Conservation (phyloP, 2,797 vertebrate genomes). For the Glossophaga mutica region DNA sequence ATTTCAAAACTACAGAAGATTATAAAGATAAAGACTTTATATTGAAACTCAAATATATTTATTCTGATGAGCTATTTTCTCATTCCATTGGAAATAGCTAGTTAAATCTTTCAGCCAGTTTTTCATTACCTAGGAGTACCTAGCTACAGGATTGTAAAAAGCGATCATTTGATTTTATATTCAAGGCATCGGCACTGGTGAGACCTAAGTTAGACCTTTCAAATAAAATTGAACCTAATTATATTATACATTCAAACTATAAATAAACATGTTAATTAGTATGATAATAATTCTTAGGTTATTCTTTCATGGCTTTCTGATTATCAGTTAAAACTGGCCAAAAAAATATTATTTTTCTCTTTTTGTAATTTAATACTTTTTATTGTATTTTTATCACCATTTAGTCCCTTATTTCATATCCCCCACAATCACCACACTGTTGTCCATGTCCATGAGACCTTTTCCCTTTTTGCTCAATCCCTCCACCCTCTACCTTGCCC, state of each 20-base stretch:
- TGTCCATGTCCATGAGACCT: neutral
- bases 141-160: neutral
- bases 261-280: slow-evolving; percentile 26
- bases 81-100: slow-evolving; percentile 41
- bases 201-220: neutral
- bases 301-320: neutral
- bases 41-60: neutral
- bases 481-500: neutral
- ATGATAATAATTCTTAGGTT: neutral
- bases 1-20: neutral
- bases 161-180: slow-evolving; percentile 20
- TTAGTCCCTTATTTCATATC: neutral
- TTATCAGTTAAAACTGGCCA: neutral
- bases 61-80: neutral
- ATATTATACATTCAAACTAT: neutral
- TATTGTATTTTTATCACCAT: neutral
- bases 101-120: neutral
- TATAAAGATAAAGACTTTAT: neutral
- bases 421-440: neutral
- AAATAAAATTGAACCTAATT: neutral
- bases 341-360: neutral
- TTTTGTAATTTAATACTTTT: neutral
- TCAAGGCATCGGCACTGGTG: neutral
- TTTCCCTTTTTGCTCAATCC: neutral
- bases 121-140: neutral